These are phyloP conservation scores for Rhinatrema bivittatum DNA, from an alignment of 2,797 vertebrate genomes.

Conservation along the genomic window DNA sequence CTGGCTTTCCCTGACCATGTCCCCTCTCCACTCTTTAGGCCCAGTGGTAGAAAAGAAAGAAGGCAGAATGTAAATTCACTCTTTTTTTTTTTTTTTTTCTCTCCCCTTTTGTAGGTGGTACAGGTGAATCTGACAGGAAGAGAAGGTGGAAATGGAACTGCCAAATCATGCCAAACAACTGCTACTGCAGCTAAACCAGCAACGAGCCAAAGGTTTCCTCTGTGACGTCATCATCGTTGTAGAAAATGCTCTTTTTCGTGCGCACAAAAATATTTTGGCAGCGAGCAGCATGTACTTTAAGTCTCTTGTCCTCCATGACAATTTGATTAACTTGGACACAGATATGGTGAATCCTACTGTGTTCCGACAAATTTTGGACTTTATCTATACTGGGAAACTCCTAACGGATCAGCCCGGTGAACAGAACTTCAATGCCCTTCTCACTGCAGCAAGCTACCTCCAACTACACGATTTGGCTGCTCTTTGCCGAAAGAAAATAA, in stretches of 20 bases:
- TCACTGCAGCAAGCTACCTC: slow-evolving; percentile 98
- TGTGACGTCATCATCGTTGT: slow-evolving; percentile 97
- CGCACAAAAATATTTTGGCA: slow-evolving; percentile 94
- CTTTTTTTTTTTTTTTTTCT: neutral
- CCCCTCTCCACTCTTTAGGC: too few relatives aligned
- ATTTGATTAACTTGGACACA: slow-evolving; percentile 96
- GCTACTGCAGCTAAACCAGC: slow-evolving; percentile 97
- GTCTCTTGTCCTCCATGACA: slow-evolving; percentile 94
- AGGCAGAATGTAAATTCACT: too few relatives aligned
- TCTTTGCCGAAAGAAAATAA: slow-evolving; percentile 92
- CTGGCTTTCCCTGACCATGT: too few relatives aligned
- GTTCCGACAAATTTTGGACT: slow-evolving; percentile 94
- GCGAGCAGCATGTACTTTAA: slow-evolving; percentile 98
- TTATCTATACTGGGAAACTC: slow-evolving; percentile 96
- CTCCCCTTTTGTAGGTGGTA: slow-evolving; percentile 65
- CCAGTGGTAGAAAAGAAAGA: too few relatives aligned
- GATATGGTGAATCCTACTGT: slow-evolving; percentile 94
- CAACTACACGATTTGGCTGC: slow-evolving; percentile 93
- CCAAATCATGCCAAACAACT: slow-evolving; percentile 99
- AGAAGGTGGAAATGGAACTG: slow-evolving; percentile 94
- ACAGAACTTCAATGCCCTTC: slow-evolving; percentile 87
- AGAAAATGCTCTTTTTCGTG: slow-evolving; percentile 95
- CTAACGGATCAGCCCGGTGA: slow-evolving; percentile 81
- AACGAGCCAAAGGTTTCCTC: slow-evolving; percentile 96
- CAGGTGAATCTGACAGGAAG: slow-evolving; percentile 68